phyloP scores from a whole-genome alignment of 2,888 invertebrate genomes.

The Leptothorax acervorum region DNA sequence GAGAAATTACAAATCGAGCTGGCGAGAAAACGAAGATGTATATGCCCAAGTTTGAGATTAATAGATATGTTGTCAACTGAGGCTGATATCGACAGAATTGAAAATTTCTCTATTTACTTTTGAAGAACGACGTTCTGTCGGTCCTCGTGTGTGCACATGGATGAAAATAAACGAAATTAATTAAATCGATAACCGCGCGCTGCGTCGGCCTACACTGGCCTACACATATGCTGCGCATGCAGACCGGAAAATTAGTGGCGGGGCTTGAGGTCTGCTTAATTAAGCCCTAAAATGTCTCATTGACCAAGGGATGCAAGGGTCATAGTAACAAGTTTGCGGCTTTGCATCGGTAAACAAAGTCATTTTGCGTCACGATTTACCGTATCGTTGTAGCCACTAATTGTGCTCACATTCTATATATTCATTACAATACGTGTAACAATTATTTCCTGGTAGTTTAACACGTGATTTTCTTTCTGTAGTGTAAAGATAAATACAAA shows the following conservation, averaged over 20 bases:
- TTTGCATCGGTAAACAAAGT: slow-evolving; percentile 54
- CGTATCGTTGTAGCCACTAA: slow-evolving; percentile 31
- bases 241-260: slow-evolving; percentile 53
- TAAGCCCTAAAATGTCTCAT: slow-evolving; percentile 63
- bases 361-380: slow-evolving; percentile 45
- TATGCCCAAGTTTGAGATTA: background rate
- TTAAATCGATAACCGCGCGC: background rate
- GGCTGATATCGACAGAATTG: background rate
- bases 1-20: background rate
- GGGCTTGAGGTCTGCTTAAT: slow-evolving; percentile 64
- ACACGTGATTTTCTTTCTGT: no score
- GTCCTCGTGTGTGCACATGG: background rate
- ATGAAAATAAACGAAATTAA: slow-evolving; percentile 34
- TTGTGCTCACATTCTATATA: slow-evolving; percentile 16
- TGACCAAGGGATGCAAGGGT: slow-evolving; percentile 37
- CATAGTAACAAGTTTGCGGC: slow-evolving; percentile 55
- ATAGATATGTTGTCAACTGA: background rate
- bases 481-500: background rate
- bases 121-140: background rate
- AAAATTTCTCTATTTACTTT: background rate
- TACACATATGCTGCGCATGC: background rate
- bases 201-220: background rate
- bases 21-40: background rate
- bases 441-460: no score
- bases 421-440: background rate